Evolutionary conservation across 30 jellyfish, hydroid and myxozoan species (phyloP).

Genomic region (Aurelia coerulea): DNA sequence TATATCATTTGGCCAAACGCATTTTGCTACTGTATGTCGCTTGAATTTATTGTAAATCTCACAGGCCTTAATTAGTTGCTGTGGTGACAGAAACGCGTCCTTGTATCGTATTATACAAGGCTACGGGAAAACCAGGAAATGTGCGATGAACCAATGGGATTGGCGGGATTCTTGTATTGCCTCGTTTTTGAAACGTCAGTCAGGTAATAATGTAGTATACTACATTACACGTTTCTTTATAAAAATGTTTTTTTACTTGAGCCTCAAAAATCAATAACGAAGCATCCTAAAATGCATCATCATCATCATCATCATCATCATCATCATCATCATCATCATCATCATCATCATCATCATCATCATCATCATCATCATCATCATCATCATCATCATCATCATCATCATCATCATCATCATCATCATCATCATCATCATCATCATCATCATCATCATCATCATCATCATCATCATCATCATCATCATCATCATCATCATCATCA

Average conservation of each 20-base stretch:
- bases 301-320: constrained; percentile 30
- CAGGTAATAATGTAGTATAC: too few species aligned
- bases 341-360: constrained; percentile 30
- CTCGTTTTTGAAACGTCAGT: too few species aligned
- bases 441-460: constrained; percentile 24
- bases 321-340: constrained; percentile 31
- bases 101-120: too few species aligned
- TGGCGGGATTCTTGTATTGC: too few species aligned
- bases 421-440: neutral
- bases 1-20: too few species aligned
- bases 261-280: neutral
- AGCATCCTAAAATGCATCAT: constrained; percentile 11
- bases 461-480: constrained; percentile 28
- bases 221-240: too few species aligned
- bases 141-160: too few species aligned
- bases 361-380: constrained; percentile 12
- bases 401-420: constrained; percentile 1
- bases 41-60: too few species aligned
- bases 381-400: neutral
- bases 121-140: too few species aligned
- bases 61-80: too few species aligned
- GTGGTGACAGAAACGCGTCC: too few species aligned
- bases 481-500: constrained; percentile 33
- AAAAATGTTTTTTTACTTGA: neutral
- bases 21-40: too few species aligned